A percentile compares a stretch with the other conserved stretches of the same genome.
Evolutionary conservation across 2,113 vertebrate species (phyloP).

Genomic region (Cyrtonyx montezumae): DNA sequence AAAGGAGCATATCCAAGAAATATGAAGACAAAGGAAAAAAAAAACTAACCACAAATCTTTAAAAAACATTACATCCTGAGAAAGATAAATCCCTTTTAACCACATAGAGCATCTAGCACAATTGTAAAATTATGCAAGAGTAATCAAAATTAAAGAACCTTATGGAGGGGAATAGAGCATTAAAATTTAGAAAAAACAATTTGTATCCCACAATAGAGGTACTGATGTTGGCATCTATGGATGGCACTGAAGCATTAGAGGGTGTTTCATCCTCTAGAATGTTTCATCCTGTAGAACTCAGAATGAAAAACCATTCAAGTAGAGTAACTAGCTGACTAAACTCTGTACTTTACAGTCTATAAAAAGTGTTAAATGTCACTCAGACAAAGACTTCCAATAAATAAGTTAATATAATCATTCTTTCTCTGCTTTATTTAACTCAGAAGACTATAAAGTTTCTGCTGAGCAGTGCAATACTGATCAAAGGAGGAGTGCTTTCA

Average conservation of each 20-base stretch:
- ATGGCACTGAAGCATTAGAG: neutral
- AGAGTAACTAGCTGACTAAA: slow-evolving; percentile 38
- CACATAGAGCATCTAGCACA: neutral
- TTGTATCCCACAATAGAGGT: neutral
- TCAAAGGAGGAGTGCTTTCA: neutral
- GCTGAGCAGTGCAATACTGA: neutral
- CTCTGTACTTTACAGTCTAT: slow-evolving; percentile 36
- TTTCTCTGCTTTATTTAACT: slow-evolving; percentile 31
- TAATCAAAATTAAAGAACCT: neutral
- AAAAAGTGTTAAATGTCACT: slow-evolving; percentile 46
- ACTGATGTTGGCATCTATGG: neutral
- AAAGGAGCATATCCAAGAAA: neutral
- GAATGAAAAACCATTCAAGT: slow-evolving; percentile 1
- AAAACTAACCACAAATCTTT: neutral
- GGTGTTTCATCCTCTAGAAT: neutral
- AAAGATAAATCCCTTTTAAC: neutral
- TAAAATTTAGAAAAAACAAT: neutral
- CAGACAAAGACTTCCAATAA: slow-evolving; percentile 43
- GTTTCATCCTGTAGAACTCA: neutral
- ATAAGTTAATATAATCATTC: slow-evolving; percentile 49
- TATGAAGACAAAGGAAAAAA: neutral
- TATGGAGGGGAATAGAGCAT: neutral
- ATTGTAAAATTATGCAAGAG: neutral
- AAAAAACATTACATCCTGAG: neutral
- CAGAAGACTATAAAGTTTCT: slow-evolving; percentile 30